Evolutionary conservation across 2,888 invertebrate species (phyloP), one percentile per base, ranked within the genome.

Genomic region (Hemistola chrysoprasaria): DNA sequence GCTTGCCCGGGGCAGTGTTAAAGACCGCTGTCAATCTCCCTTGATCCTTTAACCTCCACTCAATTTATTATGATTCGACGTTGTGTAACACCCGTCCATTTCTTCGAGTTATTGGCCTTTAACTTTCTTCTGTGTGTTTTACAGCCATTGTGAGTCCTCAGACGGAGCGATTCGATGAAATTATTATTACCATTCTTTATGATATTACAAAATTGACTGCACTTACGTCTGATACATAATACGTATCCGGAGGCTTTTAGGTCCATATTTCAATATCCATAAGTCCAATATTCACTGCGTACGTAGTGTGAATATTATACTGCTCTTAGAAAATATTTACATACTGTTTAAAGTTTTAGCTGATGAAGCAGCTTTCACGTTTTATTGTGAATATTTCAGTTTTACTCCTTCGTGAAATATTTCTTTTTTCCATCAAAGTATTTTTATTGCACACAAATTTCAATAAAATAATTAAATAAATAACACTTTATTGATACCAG

Each of bases 11-110:
- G 68, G 65, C 71, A 65, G 65, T 65, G 72, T 65, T 73, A 71
- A 78, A 72, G 71, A 71, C 73, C 75, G 65, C 68, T 78, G 82
- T 80, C 80, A 80, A 79, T 81, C 78, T 71, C 58, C 50, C 54
- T 66, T 70, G 71, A 78, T 76, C 78, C 76, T 59, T 66, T 73
- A 75, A 76, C 77, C 76, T 73, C 62, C 56, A 62, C 68, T 71
- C 73, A 78, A 81, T 82, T 80, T 82, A 76, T 79, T 79, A 79
- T 79, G 77, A 77, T 75, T 57, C 47, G 45, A 49, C 43, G 38
- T 46, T 50, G 44, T 53, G 47, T 48, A 42, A 45, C 49, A 43
- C 42, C 30, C 37, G 36, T 22, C 25, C 43, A 44, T 50, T 58
- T 43, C 47, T 54, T 54, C 23, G 52, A 57, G 56, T 59, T 64